Conservation (phyloP, 2,888 invertebrate species). For the Catocala sponsa region DNA sequence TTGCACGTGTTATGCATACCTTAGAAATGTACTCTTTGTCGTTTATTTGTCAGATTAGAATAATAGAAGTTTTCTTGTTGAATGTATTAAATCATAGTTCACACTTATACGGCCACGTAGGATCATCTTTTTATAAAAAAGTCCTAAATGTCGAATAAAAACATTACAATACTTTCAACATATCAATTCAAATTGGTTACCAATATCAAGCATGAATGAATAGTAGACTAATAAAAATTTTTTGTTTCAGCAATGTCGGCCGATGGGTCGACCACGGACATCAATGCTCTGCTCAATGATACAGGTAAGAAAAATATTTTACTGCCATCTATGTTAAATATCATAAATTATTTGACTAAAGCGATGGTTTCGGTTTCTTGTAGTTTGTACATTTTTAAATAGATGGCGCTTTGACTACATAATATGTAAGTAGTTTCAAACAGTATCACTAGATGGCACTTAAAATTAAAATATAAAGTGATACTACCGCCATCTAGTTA, state of each 20-base stretch:
- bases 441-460: constrained; percentile 14
- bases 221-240: not conserved
- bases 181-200: too few species aligned
- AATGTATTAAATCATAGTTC: too few species aligned
- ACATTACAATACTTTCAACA: too few species aligned
- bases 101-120: too few species aligned
- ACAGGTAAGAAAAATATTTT: constrained; percentile 79
- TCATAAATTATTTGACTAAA: not conserved
- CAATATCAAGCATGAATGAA: too few species aligned
- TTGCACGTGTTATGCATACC: constrained; percentile 2
- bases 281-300: constrained; percentile 89
- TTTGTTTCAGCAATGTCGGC: constrained; percentile 89
- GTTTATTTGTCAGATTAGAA: not conserved
- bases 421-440: not conserved
- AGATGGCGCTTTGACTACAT: constrained; percentile 44
- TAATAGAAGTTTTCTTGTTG: not conserved
- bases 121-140: too few species aligned
- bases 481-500: too few species aligned
- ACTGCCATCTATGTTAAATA: constrained; percentile 46
- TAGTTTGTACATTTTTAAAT: not conserved
- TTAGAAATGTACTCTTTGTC: not conserved
- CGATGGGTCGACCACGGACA: constrained; percentile 89
- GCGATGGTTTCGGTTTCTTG: not conserved
- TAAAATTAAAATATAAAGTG: too few species aligned
- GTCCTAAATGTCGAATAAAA: too few species aligned